Evolutionary conservation across 1,140 invertebrate species (phyloP).

Genomic region (Bacillus rossius): DNA sequence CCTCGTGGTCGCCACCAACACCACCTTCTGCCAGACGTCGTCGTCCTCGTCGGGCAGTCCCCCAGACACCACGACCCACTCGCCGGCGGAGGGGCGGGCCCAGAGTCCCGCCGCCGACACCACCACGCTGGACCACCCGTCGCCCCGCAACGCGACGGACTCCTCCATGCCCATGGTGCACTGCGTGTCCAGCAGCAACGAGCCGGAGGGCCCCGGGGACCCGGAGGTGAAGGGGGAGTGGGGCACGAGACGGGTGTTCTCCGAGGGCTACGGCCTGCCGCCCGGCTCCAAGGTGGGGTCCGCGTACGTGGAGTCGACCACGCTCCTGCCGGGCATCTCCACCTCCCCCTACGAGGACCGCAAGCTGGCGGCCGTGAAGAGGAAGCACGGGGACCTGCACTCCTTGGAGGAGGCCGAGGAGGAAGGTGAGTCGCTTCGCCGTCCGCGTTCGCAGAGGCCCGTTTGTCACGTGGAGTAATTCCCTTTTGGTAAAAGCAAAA

Average conservation of each 20-base stretch:
- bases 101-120: slow-evolving; percentile 43
- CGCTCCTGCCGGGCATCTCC: too few relatives aligned
- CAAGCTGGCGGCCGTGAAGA: background rate
- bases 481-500: too few relatives aligned
- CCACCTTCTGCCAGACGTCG: slow-evolving; percentile 45
- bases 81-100: slow-evolving; percentile 48
- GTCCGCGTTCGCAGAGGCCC: too few relatives aligned
- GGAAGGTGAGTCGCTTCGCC: too few relatives aligned
- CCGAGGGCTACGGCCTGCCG: too few relatives aligned
- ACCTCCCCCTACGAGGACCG: too few relatives aligned
- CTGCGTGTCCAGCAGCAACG: slow-evolving; percentile 74
- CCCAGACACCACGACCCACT: slow-evolving; percentile 75
- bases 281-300: too few relatives aligned
- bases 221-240: background rate
- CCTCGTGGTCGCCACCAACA: slow-evolving; percentile 49
- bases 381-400: slow-evolving; percentile 10
- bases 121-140: slow-evolving; percentile 40
- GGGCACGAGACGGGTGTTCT: too few relatives aligned
- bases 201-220: background rate
- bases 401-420: too few relatives aligned
- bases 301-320: too few relatives aligned
- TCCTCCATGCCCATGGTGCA: slow-evolving; percentile 60
- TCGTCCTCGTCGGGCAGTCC: slow-evolving; percentile 49
- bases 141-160: slow-evolving; percentile 7
- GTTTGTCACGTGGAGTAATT: too few relatives aligned